A percentile compares a stretch with the other conserved stretches of the same genome.
Conservation (phyloP, 2,888 invertebrate genomes). For the Epinotia bilunana region DNA sequence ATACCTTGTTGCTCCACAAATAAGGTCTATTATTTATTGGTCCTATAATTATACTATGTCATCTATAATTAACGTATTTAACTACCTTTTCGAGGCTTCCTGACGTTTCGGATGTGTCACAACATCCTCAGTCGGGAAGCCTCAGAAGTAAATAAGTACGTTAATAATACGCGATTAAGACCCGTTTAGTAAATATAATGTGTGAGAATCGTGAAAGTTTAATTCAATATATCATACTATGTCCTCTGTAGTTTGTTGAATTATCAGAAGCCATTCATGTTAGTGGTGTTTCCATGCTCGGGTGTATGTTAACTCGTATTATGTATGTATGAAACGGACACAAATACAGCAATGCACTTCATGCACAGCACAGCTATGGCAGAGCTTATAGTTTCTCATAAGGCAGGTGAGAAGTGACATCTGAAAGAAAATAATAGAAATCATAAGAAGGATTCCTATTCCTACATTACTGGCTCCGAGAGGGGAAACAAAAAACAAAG, state of each 20-base stretch:
- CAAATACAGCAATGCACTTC: constrained; percentile 77
- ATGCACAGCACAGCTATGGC: constrained; percentile 82
- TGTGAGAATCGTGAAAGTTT: no score
- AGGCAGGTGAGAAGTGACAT: constrained; percentile 95
- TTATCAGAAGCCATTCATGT: constrained; percentile 51
- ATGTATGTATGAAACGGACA: constrained; percentile 61
- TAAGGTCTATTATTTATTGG: not conserved
- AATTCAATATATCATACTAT: constrained; percentile 17
- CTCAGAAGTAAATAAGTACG: no score
- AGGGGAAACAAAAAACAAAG: not conserved
- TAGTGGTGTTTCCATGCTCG: constrained; percentile 68
- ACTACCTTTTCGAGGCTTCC: no score
- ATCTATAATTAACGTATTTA: not conserved
- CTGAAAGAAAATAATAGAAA: constrained; percentile 87
- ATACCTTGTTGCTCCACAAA: not conserved
- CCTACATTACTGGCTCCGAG: not conserved
- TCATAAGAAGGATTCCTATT: constrained; percentile 40
- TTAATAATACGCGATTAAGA: no score
- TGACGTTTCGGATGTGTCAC: no score
- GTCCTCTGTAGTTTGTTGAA: constrained; percentile 2
- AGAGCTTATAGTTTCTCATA: constrained; percentile 94
- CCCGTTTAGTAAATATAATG: no score
- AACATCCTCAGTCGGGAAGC: no score
- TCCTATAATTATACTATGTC: constrained; percentile 29
- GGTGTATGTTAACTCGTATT: constrained; percentile 53